Base-by-base conservation (phyloP, 2,888 invertebrate genomes). In the Tiliacea citrago region DNA sequence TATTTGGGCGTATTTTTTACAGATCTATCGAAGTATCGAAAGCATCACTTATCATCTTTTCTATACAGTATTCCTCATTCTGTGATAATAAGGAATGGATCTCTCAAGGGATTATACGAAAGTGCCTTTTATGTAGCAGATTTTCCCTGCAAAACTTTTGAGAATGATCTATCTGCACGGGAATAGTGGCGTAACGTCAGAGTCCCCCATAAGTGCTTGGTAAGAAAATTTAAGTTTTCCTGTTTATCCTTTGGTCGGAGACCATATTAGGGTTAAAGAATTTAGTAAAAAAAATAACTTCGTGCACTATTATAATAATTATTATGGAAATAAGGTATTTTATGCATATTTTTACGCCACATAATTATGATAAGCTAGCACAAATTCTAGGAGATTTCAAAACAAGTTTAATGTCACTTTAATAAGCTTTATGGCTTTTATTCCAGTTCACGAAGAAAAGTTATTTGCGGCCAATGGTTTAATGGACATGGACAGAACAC, bases 391-490 rank as follows among this genome's bases (percentile, higher is more conserved):
- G 16, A 42, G 13, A 29, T 13, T 42, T 47, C 39, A 3, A 69
- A 53, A 53, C 13, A 24, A 39, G n/a, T 42, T 70, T 78, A 61
- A 77, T 71, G 42, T 57, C 76, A 53, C 39, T 60, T 53, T 39
- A 47, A 53, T 21, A 39, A 39, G 16, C 9, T 79, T 65, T 60
- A 79, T 29, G 6, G 8, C 51, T 39, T 51, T 39, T 35, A 78
- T 51, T 62, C 49, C 8, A 39, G 49, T 77, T 79, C 58, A 77
- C 12, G 79, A 62, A 16, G 12, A 49, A 16, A 61, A 45, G 21
- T 42, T 60, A 29, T 47, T 39, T 63, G 47, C 47, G 42, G 53
- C 65, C 42, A 73, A 29, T 45, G 72, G 35, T 79, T 78, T 55
- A 79, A 71, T 39, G 55, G 29, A 29, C 29, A 29, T 29, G 29